Evolutionary conservation across 2,888 invertebrate species (phyloP), one percentile per base, ranked within the genome.

Genomic region (Nymphalis polychloros): DNA sequence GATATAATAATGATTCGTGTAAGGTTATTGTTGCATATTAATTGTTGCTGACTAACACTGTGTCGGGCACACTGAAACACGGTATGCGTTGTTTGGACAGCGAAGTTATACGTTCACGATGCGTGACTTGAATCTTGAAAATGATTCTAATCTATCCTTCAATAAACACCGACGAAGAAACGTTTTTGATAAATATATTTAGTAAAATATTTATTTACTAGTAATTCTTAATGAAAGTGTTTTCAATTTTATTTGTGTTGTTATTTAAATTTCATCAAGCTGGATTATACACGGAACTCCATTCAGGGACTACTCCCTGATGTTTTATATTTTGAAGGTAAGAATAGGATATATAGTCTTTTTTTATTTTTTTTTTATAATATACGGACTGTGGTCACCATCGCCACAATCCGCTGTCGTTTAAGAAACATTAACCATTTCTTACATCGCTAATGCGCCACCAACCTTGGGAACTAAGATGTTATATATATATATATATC

Each of bases 101-200:
- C 55, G 31, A 19, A n/a, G 55, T 55, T 55, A 55, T 31, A 55
- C 31, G 31, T n/a, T 7, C 79, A 78, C 75, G 70, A 81, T 76
- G 79, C 89, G 88, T 89, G 90, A 86, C 85, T 81, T 77, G 89
- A 85, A 89, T 86, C 75, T 77, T 72, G 23, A 84, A 87, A 81
- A 78, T 83, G 84, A 87, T 85, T 78, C 75, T 75, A 84, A 88
- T 87, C 88, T 81, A 73, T 72, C 75, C 77, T 80, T 78, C 76
- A 81, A 77, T 81, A 75, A 73, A 76, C 77, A 69, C 74, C 69
- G 73, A 72, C 73, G 72, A 69, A 65, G 64, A 47, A 72, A 63
- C 61, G 46, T 67, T 64, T 35, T 68, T 66, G 23, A 57, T 64
- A 48, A 47, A 35, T 55, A 60, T 61, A 47, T 13, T 48, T 31